Base-by-base conservation (phyloP, 2,888 invertebrate species). In the Conomelus anceps region DNA sequence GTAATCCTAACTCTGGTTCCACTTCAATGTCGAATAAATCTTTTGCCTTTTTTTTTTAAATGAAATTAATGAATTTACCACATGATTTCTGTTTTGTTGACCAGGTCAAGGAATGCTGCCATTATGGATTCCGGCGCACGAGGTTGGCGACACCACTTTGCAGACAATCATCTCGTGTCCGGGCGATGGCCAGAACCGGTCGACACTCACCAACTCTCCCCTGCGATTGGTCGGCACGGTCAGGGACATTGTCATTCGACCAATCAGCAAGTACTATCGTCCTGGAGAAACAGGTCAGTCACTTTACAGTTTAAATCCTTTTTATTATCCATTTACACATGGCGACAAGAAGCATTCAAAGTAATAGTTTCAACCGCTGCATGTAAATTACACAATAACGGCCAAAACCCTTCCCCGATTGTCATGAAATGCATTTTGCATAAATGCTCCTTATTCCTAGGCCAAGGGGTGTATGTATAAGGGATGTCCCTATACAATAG, bases 41-140 rank as follows among this genome's bases (percentile, higher is more conserved):
- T n/a, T n/a, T n/a, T n/a, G n/a, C n/a, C n/a, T n/a, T n/a, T n/a
- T n/a, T n/a, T n/a, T n/a, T n/a, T n/a, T n/a, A n/a, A n/a, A n/a
- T n/a, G n/a, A n/a, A n/a, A n/a, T n/a, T n/a, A 9, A 17, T 9
- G 34, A 34, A 34, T 34, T 9, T 17, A 17, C 6, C 13, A 13
- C 13, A 3, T 3, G 11, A 9, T n/a, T n/a, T 63, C 3, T 63
- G 63, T 63, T 63, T 20, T 63, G 63, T 63, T 63, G 20, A n/a
- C 0, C 94, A 96, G 96, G 95, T 22, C 95, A 95, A 91, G 95
- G 95, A 23, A 95, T 95, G 88, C 94, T 96, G 24, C 94, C 95
- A 0, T 93, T 96, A 23, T 94, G 95, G 92, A 95, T 96, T 84
- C 96, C 96, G 0, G 92, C 94, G 0, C 95, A 95, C 0, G 95